A percentile compares a stretch with the other conserved stretches of the same genome.
Conservation (phyloP, 1,140 invertebrate species). For the Heterodera carotae region DNA sequence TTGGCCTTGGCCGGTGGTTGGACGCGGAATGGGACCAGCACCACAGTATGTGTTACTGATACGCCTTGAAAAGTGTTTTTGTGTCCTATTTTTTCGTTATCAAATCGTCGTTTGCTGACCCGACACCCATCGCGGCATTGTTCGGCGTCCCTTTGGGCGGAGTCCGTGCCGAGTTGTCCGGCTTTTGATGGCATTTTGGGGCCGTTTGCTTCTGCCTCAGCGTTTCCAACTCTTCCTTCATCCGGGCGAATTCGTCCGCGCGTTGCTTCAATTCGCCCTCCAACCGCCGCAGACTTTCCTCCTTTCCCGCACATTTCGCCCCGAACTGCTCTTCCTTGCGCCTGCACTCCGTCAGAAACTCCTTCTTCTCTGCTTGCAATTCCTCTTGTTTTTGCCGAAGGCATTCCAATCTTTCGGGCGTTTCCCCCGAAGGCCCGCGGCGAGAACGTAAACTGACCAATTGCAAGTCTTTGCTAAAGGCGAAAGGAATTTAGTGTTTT, state of each 20-base stretch:
- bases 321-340: constrained; percentile 36
- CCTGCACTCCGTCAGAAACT: constrained; percentile 45
- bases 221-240: background rate
- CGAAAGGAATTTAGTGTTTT: background rate
- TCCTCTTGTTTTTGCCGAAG: constrained; percentile 49
- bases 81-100: no score
- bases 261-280: constrained; percentile 30
- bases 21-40: constrained; percentile 19
- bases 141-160: constrained; percentile 1
- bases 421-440: constrained; percentile 42
- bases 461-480: background rate
- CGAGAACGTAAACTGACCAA: constrained; percentile 19
- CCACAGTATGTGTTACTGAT: constrained; percentile 29
- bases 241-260: constrained; percentile 36
- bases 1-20: background rate
- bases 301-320: constrained; percentile 40
- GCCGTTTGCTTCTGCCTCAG: background rate
- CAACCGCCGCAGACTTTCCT: constrained; percentile 29
- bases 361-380: constrained; percentile 33
- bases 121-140: background rate
- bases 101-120: no score
- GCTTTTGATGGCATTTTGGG: background rate
- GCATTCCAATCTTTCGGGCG: constrained; percentile 45
- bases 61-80: background rate
- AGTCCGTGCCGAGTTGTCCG: background rate